Conservation (phyloP, 1,140 invertebrate species). For the Euschistus heros region DNA sequence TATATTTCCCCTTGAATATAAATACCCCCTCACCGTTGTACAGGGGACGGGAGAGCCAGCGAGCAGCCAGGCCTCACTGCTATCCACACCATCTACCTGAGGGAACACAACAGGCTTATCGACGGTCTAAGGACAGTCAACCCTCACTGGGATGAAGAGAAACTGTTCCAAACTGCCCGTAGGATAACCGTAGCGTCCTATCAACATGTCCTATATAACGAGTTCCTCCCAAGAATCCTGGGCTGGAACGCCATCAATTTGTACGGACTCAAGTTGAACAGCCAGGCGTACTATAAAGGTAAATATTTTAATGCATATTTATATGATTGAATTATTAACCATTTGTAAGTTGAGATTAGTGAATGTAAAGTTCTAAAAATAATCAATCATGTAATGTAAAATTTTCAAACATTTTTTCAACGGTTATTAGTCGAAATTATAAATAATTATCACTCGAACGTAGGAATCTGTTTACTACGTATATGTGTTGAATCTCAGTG, state of each 20-base stretch:
- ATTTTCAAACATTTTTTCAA: too few relatives aligned
- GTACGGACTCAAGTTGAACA: conserved; percentile 72
- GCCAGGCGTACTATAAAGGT: conserved; percentile 79
- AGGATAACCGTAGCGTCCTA: conserved; percentile 70
- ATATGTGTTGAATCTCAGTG: too few relatives aligned
- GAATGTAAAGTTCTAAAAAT: too few relatives aligned
- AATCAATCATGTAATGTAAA: too few relatives aligned
- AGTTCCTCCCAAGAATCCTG: conserved; percentile 76
- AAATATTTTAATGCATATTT: too few relatives aligned
- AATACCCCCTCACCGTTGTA: too few relatives aligned
- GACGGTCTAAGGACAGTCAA: conserved; percentile 63
- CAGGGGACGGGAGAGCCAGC: conserved; percentile 69
- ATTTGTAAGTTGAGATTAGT: too few relatives aligned
- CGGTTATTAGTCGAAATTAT: too few relatives aligned
- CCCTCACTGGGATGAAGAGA: conserved; percentile 77
- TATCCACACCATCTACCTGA: conserved; percentile 76
- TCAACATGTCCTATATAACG: conserved; percentile 80
- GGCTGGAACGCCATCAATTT: conserved; percentile 73
- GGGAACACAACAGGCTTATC: conserved; percentile 84
- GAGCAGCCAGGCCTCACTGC: conserved; percentile 80
- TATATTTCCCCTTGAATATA: too few relatives aligned
- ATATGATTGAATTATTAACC: too few relatives aligned
- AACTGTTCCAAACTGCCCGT: conserved; percentile 74
- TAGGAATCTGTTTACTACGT: too few relatives aligned
- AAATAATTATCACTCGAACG: too few relatives aligned